Evolutionary conservation across 2,797 vertebrate species (phyloP).

Genomic region (Neoniphon sammara): DNA sequence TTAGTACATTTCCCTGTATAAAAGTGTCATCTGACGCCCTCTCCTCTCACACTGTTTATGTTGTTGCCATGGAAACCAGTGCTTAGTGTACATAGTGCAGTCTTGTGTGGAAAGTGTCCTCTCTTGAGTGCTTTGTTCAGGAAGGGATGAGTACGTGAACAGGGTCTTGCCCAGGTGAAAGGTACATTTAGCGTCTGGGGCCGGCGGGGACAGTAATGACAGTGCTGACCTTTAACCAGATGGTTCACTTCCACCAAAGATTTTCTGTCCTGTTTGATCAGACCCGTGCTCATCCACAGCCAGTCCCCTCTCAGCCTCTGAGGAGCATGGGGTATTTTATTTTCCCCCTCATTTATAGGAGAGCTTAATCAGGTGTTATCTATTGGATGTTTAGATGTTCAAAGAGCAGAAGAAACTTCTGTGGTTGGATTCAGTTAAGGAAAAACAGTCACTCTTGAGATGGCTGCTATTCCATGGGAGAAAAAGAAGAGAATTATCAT

Average conservation of each 20-base stretch:
- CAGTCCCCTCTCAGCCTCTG: background rate
- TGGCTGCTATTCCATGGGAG: background rate
- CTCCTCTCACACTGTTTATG: constrained; percentile 41
- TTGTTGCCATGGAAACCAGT: constrained; percentile 75
- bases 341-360: constrained; percentile 11
- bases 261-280: constrained; percentile 48
- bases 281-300: constrained; percentile 15
- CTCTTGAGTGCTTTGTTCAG: constrained; percentile 64
- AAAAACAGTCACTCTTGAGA: background rate
- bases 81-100: constrained; percentile 68
- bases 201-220: constrained; percentile 41
- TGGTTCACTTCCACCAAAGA: constrained; percentile 36
- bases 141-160: constrained; percentile 49
- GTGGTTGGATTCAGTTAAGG: background rate
- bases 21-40: constrained; percentile 3
- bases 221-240: constrained; percentile 52
- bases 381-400: constrained; percentile 16
- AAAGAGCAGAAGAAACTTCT: constrained; percentile 36
- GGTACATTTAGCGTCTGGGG: background rate
- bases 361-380: constrained; percentile 17
- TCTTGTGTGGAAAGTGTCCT: constrained; percentile 71
- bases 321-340: constrained; percentile 11
- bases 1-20: background rate
- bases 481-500: background rate
- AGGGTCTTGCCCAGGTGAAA: constrained; percentile 48